Percentiles rank a stretch among this genome's conserved stretches.
Conservation (phyloP, 1,140 invertebrate species). For the Procambarus clarkii region DNA sequence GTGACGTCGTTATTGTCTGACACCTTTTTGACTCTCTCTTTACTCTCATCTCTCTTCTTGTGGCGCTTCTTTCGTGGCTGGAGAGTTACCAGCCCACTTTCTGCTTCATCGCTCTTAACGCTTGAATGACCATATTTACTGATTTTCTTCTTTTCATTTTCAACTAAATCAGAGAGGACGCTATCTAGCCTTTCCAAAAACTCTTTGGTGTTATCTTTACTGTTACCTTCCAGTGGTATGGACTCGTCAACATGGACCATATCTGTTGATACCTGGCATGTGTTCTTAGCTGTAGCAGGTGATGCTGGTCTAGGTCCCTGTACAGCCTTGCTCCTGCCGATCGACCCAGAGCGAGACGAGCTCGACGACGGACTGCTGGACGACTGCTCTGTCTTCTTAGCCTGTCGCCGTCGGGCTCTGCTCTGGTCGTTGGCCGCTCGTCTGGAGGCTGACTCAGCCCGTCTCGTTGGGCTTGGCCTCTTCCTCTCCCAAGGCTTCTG, state of each 20-base stretch:
- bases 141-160: constrained; percentile 56
- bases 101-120: background rate
- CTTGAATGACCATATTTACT: constrained; percentile 42
- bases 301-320: background rate
- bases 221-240: background rate
- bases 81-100: background rate
- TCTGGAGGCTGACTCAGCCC: background rate
- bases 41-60: constrained; percentile 5
- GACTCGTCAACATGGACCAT: background rate
- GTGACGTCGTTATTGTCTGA: background rate
- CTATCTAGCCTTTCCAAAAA: constrained; percentile 55
- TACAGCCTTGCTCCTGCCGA: background rate
- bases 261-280: background rate
- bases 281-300: background rate
- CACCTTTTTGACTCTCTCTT: background rate
- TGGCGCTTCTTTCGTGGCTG: constrained; percentile 3
- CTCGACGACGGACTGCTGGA: constrained; percentile 52
- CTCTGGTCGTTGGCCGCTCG: constrained; percentile 10
- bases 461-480: constrained; percentile 9
- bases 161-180: constrained; percentile 51
- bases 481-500: constrained; percentile 34
- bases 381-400: constrained; percentile 44
- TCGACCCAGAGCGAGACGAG: constrained; percentile 38
- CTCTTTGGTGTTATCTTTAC: constrained; percentile 42
- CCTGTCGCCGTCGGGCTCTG: constrained; percentile 24